Evolutionary conservation across 2,888 invertebrate species (phyloP), one percentile per base, ranked within the genome.

Genomic region (Rhorus exstirpatorius): DNA sequence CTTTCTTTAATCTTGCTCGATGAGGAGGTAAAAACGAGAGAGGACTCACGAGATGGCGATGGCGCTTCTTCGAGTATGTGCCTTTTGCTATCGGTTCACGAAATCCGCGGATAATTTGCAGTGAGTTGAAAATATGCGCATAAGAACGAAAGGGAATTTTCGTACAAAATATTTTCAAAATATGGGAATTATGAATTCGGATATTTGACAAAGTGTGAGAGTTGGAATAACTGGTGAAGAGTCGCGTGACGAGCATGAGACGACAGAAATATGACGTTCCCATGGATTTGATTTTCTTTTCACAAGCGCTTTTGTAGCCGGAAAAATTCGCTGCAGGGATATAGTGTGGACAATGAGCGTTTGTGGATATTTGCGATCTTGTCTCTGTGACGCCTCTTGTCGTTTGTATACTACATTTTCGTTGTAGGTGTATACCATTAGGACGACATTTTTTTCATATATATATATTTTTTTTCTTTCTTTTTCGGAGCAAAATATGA

Each of bases 161-260:
- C 46, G 61, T 7, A 24, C 70, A 71, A 81, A 83, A 81, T 83
- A 83, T 83, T 83, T 81, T 51, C 70, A 75, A 83, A 83, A 83
- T 76, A 83, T 49, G n/a, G 17, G 60, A 26, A 75, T 81, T 70
- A 70, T 74, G 41, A 38, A 67, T 75, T 14, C 41, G 61, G 61
- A 78, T 58, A 63, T 76, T 60, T 21, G 12, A 12, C 38, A 31
- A 31, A 3, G 31, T 31, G 31, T 31, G 31, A 3, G 31, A 3
- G 31, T 31, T 31, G 38, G 31, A 67, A 70, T 55, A 0, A 55
- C 55, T n/a, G 65, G 35, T 53, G 41, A 63, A 41, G 41, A 26
- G 46, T 60, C 46, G 31, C 46, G 31, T 31, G 51, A 44, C 1
- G 31, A 26, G n/a, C 10, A 12, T 35, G 4, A 31, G 10, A 58